Evolutionary conservation across 2,888 invertebrate genomes (phyloP).

Genomic region (Rhabditoides inermis): DNA sequence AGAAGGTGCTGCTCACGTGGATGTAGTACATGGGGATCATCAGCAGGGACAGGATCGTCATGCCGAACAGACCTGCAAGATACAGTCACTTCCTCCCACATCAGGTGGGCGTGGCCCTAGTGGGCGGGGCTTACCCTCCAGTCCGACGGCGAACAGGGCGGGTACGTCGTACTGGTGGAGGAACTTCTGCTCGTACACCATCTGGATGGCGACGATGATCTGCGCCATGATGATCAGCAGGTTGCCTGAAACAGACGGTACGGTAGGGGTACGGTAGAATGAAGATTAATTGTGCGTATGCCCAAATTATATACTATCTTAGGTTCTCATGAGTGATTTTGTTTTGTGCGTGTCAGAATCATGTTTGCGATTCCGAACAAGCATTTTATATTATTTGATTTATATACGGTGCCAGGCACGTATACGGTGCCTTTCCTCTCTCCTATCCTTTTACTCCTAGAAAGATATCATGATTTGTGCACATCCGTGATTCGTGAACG

Average conservation of each 20-base stretch:
- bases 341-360: too few species aligned
- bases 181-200: conserved; percentile 86
- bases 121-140: conserved; percentile 66
- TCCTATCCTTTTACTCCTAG: conserved; percentile 5
- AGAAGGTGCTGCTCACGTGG: conserved; percentile 69
- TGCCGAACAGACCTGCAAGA: conserved; percentile 33
- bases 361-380: too few species aligned
- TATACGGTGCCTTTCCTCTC: too few species aligned
- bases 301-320: neutral
- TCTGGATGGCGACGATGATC: conserved; percentile 76
- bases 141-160: conserved; percentile 81
- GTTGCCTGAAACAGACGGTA: conserved; percentile 55
- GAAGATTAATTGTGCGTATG: neutral
- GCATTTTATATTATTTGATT: too few species aligned
- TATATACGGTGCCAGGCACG: too few species aligned
- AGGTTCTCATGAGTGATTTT: too few species aligned
- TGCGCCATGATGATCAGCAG: conserved; percentile 62
- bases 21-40: conserved; percentile 73
- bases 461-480: neutral
- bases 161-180: conserved; percentile 76
- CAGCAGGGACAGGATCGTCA: conserved; percentile 54
- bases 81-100: neutral
- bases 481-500: too few species aligned
- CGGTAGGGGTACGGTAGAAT: neutral
- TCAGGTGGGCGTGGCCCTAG: neutral